A percentile compares a stretch with the other conserved stretches of the same genome.
Evolutionary conservation across 2,797 vertebrate genomes (phyloP).

Genomic region (Urosaurus nigricauda): DNA sequence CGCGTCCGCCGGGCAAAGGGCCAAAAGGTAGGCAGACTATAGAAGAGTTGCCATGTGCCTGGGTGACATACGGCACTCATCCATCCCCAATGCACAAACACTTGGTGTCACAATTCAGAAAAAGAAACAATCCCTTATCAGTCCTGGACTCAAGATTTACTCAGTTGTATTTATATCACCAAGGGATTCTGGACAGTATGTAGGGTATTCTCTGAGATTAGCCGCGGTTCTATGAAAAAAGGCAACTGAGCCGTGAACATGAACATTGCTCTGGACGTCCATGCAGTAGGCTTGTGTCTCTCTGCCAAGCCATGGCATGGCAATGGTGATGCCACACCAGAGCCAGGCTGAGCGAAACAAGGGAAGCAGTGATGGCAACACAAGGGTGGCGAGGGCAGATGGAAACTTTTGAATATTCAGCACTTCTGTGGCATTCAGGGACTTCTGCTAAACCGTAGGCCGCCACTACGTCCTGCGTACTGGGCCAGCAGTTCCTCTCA

Average conservation of each 20-base stretch:
- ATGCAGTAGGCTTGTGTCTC: too few relatives aligned
- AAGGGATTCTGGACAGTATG: neutral
- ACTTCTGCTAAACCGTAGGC: neutral
- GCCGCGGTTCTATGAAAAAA: too few relatives aligned
- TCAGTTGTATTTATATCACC: neutral
- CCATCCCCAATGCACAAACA: too few relatives aligned
- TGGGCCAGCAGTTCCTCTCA: neutral
- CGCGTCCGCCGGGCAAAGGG: neutral
- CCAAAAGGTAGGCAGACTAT: conserved; percentile 1
- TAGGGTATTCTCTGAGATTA: neutral
- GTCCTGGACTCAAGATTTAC: neutral
- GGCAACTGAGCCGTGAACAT: too few relatives aligned
- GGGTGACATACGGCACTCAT: neutral
- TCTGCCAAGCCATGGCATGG: too few relatives aligned
- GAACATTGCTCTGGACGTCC: too few relatives aligned
- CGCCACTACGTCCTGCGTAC: neutral
- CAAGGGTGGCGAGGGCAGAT: too few relatives aligned
- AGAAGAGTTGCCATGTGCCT: neutral
- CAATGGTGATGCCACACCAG: too few relatives aligned
- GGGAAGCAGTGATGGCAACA: neutral
- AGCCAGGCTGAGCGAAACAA: too few relatives aligned
- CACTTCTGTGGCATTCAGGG: neutral
- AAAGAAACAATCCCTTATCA: neutral
- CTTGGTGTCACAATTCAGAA: neutral
- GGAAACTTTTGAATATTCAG: neutral